These are phyloP conservation scores for Synodontis membranacea DNA, from an alignment of 2,113 vertebrate species.

Conservation along the genomic window DNA sequence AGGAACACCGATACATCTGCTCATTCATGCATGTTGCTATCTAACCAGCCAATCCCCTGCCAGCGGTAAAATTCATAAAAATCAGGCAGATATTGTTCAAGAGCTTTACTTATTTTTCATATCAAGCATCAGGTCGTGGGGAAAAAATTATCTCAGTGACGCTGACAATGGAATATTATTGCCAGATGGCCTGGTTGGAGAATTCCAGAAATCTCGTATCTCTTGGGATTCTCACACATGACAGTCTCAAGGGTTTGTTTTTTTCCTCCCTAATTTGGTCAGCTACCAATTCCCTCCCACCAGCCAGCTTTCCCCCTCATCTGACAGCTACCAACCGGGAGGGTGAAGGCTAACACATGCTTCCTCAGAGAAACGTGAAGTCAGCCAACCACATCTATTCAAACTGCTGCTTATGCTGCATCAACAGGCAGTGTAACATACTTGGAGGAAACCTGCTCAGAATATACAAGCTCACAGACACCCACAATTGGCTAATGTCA, in stretches of 20 bases:
- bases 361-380: background rate
- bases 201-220: background rate
- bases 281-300: background rate
- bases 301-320: background rate
- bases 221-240: background rate
- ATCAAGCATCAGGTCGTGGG: background rate
- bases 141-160: background rate
- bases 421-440: background rate
- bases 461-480: background rate
- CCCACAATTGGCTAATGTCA: background rate
- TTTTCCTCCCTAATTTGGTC: background rate
- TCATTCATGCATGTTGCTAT: background rate
- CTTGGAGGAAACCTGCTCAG: background rate
- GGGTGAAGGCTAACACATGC: background rate
- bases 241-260: too few species aligned
- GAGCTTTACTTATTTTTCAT: background rate
- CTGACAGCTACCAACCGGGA: background rate
- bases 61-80: background rate
- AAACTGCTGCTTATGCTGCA: background rate
- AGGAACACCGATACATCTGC: background rate
- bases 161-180: background rate
- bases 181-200: background rate
- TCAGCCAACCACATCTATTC: background rate
- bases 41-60: background rate
- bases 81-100: background rate